These are phyloP conservation scores for Lissonota sp. DNA, from an alignment of 2,888 invertebrate species.

Conservation along the genomic window DNA sequence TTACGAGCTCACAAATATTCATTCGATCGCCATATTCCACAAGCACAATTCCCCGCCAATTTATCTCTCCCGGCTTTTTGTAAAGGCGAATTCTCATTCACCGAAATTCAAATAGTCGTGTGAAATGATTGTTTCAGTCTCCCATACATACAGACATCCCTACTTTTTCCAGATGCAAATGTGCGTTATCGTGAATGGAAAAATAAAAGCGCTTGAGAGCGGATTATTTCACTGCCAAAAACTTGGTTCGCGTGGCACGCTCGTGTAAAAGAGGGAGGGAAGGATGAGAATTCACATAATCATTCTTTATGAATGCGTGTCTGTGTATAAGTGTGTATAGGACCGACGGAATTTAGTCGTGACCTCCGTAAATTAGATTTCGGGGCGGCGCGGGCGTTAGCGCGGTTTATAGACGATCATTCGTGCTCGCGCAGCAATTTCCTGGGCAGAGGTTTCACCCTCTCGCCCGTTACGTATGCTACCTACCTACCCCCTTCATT, in stretches of 20 bases:
- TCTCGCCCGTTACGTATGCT: constrained; percentile 46
- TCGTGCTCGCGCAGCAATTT: constrained; percentile 69
- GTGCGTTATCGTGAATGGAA: constrained; percentile 32
- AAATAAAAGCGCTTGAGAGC: constrained; percentile 26
- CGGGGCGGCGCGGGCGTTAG: constrained; percentile 65
- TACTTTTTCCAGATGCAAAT: too few species aligned
- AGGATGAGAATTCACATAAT: constrained; percentile 24
- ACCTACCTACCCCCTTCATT: constrained; percentile 9
- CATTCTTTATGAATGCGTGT: constrained; percentile 5
- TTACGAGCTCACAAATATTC: not conserved
- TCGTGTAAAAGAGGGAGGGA: not conserved
- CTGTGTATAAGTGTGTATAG: constrained; percentile 30
- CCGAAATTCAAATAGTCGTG: constrained; percentile 5
- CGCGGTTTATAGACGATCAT: constrained; percentile 68
- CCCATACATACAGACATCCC: not conserved
- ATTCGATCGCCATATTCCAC: not conserved
- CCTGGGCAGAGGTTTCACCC: constrained; percentile 58
- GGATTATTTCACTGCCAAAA: constrained; percentile 51
- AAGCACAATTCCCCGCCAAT: not conserved
- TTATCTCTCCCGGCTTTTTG: not conserved
- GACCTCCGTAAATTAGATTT: constrained; percentile 68
- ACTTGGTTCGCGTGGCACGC: constrained; percentile 29
- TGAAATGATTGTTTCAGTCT: not conserved
- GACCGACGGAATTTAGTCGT: constrained; percentile 61
- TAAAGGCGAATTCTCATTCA: constrained; percentile 18